Percentiles rank a stretch among this genome's conserved stretches.
Conservation (phyloP, 1,140 invertebrate species). For the Zaprionus camerounensis region DNA sequence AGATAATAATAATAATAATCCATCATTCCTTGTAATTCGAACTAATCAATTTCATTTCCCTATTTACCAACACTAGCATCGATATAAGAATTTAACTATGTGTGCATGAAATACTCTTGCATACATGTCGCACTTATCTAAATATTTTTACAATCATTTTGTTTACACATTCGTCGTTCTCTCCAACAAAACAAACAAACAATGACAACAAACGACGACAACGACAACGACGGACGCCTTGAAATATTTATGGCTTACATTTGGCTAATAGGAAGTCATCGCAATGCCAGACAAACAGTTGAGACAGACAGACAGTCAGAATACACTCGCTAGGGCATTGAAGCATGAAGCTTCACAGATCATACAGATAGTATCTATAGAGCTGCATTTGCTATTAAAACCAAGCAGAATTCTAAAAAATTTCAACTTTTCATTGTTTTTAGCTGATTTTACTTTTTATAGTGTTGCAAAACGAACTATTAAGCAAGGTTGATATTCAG, state of each 20-base stretch:
- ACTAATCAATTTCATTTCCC: slow-evolving; percentile 60
- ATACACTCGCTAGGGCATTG: neutral
- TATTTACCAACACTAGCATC: slow-evolving; percentile 39
- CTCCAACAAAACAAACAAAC: slow-evolving; percentile 24
- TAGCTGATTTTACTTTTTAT: neutral
- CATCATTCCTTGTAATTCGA: neutral
- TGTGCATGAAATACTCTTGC: slow-evolving; percentile 31
- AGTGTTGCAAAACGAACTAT: neutral
- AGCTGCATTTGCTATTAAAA: neutral
- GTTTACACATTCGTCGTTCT: slow-evolving; percentile 38
- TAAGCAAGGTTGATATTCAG: neutral
- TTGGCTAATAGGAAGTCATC: slow-evolving; percentile 15
- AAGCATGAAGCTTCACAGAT: neutral
- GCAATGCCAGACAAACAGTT: neutral
- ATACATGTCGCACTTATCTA: slow-evolving; percentile 64
- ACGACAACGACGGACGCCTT: slow-evolving; percentile 21
- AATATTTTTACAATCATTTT: slow-evolving; percentile 61
- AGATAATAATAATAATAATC: neutral
- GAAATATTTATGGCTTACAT: slow-evolving; percentile 4
- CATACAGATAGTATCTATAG: neutral
- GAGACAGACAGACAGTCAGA: neutral
- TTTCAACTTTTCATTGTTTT: neutral
- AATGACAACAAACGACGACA: slow-evolving; percentile 8
- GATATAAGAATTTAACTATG: slow-evolving; percentile 1
- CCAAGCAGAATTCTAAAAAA: neutral